Percentiles rank a stretch among this genome's conserved stretches.
Evolutionary conservation across 2,113 vertebrate species (phyloP).

Genomic region (Murina feae): DNA sequence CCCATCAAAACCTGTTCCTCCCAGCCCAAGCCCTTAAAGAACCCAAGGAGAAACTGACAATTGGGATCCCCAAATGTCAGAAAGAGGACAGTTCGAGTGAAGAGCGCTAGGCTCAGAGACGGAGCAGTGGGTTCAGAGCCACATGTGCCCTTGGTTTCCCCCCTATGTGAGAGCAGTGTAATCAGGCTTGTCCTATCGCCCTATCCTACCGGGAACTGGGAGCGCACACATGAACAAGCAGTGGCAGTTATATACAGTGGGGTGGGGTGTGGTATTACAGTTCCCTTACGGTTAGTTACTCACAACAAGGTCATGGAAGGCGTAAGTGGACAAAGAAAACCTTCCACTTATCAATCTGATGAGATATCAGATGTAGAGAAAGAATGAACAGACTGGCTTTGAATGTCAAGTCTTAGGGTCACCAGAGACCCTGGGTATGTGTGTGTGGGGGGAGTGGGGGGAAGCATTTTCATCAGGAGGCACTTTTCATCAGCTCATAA

Average conservation of each 20-base stretch:
- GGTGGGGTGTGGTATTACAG: not conserved
- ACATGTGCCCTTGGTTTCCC: not conserved
- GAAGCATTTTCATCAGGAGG: not conserved
- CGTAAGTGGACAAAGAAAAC: not conserved
- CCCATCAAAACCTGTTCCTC: not conserved
- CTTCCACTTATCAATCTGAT: not conserved
- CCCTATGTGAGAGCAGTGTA: not conserved
- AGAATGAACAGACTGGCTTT: not conserved
- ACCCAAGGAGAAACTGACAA: not conserved
- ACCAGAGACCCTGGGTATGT: not conserved
- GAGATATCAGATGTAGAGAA: not conserved
- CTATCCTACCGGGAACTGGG: not conserved
- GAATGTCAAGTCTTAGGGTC: not conserved
- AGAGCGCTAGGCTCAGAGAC: not conserved
- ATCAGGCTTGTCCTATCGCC: not conserved
- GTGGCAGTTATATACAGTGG: too few species aligned
- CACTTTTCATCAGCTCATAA: not conserved
- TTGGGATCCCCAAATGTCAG: not conserved
- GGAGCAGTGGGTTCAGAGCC: not conserved
- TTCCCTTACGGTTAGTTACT: not conserved
- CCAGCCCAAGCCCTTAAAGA: not conserved
- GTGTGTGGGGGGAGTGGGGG: fast-evolving
- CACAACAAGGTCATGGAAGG: not conserved
- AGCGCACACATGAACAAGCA: not conserved
- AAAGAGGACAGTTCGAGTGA: not conserved